phyloP scores from a whole-genome alignment of 2,113 vertebrate genomes.

The Muntiacus reevesi region DNA sequence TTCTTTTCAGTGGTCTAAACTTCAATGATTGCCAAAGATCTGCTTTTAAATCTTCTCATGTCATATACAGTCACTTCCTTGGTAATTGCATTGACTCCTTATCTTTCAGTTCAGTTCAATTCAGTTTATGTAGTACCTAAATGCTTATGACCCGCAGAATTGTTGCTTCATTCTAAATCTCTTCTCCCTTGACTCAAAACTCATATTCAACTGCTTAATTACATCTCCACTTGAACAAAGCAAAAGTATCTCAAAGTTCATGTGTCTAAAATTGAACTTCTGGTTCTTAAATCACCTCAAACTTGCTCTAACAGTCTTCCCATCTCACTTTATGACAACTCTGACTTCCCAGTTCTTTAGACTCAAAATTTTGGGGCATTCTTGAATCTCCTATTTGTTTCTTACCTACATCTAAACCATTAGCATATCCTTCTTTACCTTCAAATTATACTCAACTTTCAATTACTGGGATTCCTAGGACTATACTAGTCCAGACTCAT shows the following conservation, averaged over 20 bases:
- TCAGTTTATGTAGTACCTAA: neutral
- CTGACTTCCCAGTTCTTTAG: neutral
- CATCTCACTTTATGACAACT: neutral
- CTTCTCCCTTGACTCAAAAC: neutral
- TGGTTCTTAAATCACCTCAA: neutral
- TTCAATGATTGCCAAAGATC: neutral
- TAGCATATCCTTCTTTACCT: neutral
- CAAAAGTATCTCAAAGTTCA: neutral
- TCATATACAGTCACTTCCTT: neutral
- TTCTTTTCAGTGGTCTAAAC: neutral
- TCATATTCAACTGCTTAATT: neutral
- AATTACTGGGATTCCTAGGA: neutral
- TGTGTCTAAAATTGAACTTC: neutral
- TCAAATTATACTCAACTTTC: neutral
- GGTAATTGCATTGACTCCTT: neutral
- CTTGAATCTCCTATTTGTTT: neutral
- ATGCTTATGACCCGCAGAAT: neutral
- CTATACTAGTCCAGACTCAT: neutral
- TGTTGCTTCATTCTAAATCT: neutral
- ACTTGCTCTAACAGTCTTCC: neutral
- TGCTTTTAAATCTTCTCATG: neutral
- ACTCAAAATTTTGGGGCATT: neutral
- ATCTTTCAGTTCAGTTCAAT: neutral
- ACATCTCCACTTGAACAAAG: neutral
- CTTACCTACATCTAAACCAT: neutral